Conservation (phyloP, 2,113 vertebrate species). For the Oryzias woworae region DNA sequence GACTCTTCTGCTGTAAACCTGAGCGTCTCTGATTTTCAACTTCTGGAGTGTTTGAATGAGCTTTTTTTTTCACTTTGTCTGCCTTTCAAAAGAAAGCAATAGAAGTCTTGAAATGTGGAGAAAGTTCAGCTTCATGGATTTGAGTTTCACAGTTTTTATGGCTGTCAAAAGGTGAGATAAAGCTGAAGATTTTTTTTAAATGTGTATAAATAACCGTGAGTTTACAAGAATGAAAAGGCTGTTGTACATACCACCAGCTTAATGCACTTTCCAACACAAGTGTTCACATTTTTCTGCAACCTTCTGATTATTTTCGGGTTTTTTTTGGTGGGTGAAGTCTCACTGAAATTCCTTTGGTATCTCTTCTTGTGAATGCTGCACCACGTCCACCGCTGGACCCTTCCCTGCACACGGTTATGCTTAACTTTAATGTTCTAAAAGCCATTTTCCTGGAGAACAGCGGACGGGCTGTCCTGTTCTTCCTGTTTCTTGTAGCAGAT, state of each 20-base stretch:
- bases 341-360: constrained; percentile 40
- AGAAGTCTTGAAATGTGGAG: constrained; percentile 17
- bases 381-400: constrained; percentile 28
- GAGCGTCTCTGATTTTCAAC: neutral
- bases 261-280: constrained; percentile 45
- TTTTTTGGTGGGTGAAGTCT: neutral
- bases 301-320: constrained; percentile 10
- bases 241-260: constrained; percentile 12
- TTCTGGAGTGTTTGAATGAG: constrained; percentile 11
- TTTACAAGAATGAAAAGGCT: constrained; percentile 3
- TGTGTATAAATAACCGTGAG: neutral
- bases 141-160: neutral
- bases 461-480: constrained; percentile 29
- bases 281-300: constrained; percentile 9
- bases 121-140: neutral
- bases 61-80: constrained; percentile 31
- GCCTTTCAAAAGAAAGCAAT: constrained; percentile 54
- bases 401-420: constrained; percentile 37
- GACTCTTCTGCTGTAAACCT: constrained; percentile 14
- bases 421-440: constrained; percentile 28
- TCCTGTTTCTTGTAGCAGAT: constrained; percentile 13
- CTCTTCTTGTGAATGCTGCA: constrained; percentile 61
- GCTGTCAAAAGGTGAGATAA: neutral
- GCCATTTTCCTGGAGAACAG: constrained; percentile 10
- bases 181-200: neutral